Evolutionary conservation across 2,113 vertebrate genomes (phyloP).

Genomic region (Choloepus hoffmanni): DNA sequence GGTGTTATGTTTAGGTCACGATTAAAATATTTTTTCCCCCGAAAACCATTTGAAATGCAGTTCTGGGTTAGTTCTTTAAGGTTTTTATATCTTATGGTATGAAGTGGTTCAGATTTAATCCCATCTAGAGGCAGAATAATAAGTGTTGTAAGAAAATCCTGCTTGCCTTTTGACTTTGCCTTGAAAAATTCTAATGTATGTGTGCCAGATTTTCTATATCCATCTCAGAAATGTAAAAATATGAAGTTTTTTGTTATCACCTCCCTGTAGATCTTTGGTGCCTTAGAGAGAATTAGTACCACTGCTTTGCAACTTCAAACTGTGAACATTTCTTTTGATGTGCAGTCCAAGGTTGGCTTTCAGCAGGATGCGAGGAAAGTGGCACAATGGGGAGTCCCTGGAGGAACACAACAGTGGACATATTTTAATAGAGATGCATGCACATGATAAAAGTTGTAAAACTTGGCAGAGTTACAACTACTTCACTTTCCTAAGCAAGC

Average conservation of each 20-base stretch:
- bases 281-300: neutral
- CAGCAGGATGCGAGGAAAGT: neutral
- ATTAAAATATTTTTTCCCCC: neutral
- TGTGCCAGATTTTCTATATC: neutral
- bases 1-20: neutral
- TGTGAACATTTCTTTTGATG: conserved; percentile 29
- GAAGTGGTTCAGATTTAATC: neutral
- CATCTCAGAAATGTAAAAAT: conserved; percentile 44
- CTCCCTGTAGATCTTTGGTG: neutral
- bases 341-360: conserved; percentile 3
- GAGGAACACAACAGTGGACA: neutral
- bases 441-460: neutral
- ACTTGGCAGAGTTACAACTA: neutral
- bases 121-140: neutral
- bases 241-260: neutral
- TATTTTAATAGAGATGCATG: neutral
- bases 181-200: neutral
- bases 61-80: neutral
- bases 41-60: conserved; percentile 13
- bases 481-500: neutral
- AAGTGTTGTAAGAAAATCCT: neutral
- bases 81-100: neutral
- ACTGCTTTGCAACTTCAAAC: conserved; percentile 30
- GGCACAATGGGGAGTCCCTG: neutral
- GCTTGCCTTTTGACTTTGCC: neutral